These are phyloP conservation scores for Protodeltote pygarga DNA, from an alignment of 2,888 invertebrate species.

Conservation along the genomic window DNA sequence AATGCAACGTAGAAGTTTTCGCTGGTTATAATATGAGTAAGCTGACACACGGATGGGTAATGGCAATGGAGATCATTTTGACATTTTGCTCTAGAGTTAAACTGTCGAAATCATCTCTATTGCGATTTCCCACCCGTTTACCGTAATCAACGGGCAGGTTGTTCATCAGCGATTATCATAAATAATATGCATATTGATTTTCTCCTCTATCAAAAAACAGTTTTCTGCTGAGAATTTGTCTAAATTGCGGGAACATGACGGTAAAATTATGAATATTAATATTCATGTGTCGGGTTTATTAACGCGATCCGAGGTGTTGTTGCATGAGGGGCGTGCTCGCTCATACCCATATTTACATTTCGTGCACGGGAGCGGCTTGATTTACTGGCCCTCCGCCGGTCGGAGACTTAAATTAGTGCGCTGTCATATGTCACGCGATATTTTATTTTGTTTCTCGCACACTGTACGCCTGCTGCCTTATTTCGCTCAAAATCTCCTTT, in stretches of 20 bases:
- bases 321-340: slow-evolving; percentile 73
- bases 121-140: no score
- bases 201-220: background rate
- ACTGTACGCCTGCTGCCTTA: slow-evolving; percentile 61
- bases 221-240: slow-evolving; percentile 3
- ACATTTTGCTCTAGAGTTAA: no score
- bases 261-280: slow-evolving; percentile 71
- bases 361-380: slow-evolving; percentile 79
- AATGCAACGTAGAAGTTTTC: no score
- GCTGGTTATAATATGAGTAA: no score
- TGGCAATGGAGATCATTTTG: no score
- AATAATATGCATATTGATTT: background rate
- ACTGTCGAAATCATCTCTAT: no score
- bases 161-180: no score
- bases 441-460: slow-evolving; percentile 74
- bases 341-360: slow-evolving; percentile 76
- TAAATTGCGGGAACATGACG: slow-evolving; percentile 39
- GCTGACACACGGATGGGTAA: no score
- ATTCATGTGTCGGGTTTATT: slow-evolving; percentile 71
- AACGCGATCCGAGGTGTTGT: slow-evolving; percentile 69
- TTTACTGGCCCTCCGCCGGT: slow-evolving; percentile 73
- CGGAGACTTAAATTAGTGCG: slow-evolving; percentile 81
- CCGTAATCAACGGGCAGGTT: no score
- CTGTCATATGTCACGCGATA: slow-evolving; percentile 80
- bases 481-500: slow-evolving; percentile 75